These are phyloP conservation scores for Rhinopomastus cyanomelas DNA, from an alignment of 2,113 vertebrate genomes.

Conservation along the genomic window DNA sequence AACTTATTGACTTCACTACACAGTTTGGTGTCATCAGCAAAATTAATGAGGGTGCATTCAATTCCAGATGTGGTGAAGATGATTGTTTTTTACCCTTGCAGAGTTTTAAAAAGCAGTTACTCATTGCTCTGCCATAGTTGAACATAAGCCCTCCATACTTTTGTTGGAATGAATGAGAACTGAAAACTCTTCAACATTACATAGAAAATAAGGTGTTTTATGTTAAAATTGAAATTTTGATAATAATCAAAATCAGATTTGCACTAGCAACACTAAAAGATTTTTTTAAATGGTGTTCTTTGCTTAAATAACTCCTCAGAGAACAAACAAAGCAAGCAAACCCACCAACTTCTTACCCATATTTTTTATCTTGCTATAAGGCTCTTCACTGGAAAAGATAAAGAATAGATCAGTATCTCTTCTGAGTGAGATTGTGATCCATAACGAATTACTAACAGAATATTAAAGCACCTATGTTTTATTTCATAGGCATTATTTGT, in stretches of 20 bases:
- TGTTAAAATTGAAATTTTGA: background rate
- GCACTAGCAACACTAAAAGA: accelerated
- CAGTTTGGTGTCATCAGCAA: too few relatives aligned
- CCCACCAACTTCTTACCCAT: background rate
- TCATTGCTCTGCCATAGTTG: background rate
- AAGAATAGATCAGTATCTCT: background rate
- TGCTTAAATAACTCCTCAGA: background rate
- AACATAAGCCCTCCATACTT: background rate
- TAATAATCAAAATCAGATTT: background rate
- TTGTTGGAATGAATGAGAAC: background rate
- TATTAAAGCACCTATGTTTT: background rate
- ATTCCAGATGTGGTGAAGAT: background rate
- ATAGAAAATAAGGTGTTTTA: background rate
- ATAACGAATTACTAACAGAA: background rate
- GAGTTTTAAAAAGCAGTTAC: background rate
- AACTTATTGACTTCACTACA: too few relatives aligned
- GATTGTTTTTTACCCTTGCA: background rate
- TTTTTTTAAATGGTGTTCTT: background rate
- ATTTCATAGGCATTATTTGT: too few relatives aligned
- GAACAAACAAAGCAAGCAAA: background rate
- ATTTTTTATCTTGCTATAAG: background rate
- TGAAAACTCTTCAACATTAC: background rate
- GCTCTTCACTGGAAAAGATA: background rate
- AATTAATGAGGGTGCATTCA: too few relatives aligned
- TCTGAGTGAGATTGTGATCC: background rate